Evolutionary conservation across 2,797 vertebrate genomes (phyloP), one percentile per base, ranked within the genome.

Genomic region (Ciconia nigra): DNA sequence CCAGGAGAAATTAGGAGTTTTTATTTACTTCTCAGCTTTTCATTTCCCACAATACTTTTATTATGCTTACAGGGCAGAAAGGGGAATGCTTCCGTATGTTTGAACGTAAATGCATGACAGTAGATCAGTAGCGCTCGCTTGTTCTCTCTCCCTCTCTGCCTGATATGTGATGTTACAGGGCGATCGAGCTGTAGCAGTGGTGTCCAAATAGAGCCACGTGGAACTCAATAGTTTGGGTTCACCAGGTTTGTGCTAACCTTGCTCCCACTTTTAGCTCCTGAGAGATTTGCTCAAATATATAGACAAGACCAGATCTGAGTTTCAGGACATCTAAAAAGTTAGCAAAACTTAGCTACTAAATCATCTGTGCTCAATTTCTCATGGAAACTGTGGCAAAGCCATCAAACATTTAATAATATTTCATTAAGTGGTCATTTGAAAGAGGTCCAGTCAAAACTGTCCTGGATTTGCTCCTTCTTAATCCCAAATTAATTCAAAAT

Each of bases 81-180:
- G 9, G 10, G 22, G 29, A 72, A 54, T 47, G 6, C 17, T 73
- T 83, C 35, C 31, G 5, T 24, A 14, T 44, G 25, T 78, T 44
- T 82, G 71, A 76, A 58, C 0, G 1, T 31, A 82, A 94, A 89
- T 28, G 10, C n/a, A 19, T 51, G 42, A 20, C 17, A 39, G 22
- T 12, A 51, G 5, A 28, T 65, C 20, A 79, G 29, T 15, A 57
- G 16, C 0, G 0, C n/a, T 63, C 9, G 0, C 7, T 8, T 39
- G 10, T 8, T 54, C 24, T 63, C 31, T 55, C 18, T 20, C 8
- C 8, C 8, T 37, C 25, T 66, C 61, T 81, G 16, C 15, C 51
- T 86, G 41, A 24, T n/a, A 33, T 2, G 1, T 58, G n/a, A 7
- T 78, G 35, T 51, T 82, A 33, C 39, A 51, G 61, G 8, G 15